Percentiles rank a stretch among this genome's conserved stretches.
These are phyloP conservation scores for Mayetiola destructor DNA, from an alignment of 2,888 invertebrate genomes.

Conservation along the genomic window DNA sequence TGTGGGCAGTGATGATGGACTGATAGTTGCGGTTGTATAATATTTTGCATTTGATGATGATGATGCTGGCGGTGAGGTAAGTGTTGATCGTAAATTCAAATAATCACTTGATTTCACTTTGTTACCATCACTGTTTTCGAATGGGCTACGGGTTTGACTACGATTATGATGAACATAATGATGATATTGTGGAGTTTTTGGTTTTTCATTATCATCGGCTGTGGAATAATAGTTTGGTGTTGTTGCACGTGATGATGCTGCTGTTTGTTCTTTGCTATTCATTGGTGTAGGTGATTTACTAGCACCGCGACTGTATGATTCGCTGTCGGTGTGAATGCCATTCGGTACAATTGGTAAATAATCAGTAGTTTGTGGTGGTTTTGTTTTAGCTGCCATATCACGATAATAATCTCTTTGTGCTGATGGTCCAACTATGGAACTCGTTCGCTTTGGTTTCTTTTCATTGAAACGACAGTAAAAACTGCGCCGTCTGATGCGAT, in stretches of 20 bases:
- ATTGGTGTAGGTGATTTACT: not conserved
- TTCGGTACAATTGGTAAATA: not conserved
- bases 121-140: not conserved
- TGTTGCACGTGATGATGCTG: not conserved
- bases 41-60: not conserved
- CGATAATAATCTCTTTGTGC: slow-evolving; percentile 40
- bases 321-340: not conserved
- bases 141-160: not conserved
- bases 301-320: not conserved
- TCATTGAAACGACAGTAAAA: slow-evolving; percentile 83
- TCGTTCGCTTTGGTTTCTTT: slow-evolving; percentile 55
- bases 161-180: slow-evolving; percentile 4
- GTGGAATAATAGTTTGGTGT: not conserved
- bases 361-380: not conserved
- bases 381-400: slow-evolving; percentile 21
- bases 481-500: slow-evolving; percentile 75
- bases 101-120: slow-evolving; percentile 6
- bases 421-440: slow-evolving; percentile 46
- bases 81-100: slow-evolving; percentile 37
- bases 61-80: not conserved
- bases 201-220: not conserved
- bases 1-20: slow-evolving; percentile 5
- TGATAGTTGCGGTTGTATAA: not conserved
- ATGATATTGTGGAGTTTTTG: not conserved
- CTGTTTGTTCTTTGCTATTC: not conserved